Evolutionary conservation across 2,113 vertebrate genomes (phyloP), one percentile per base, ranked within the genome.

Genomic region (Tamias sibiricus): DNA sequence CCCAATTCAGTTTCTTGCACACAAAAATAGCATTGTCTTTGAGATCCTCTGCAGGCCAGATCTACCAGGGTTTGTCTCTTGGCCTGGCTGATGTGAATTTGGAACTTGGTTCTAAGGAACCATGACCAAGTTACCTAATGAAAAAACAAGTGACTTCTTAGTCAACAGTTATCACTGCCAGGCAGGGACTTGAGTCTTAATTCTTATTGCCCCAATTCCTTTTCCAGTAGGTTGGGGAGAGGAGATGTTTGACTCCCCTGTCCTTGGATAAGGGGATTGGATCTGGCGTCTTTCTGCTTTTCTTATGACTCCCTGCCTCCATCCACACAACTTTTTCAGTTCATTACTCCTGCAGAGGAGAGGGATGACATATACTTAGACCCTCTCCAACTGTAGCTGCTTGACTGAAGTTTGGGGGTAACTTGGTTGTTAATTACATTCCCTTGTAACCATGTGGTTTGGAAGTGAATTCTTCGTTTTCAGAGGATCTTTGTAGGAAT

Each of bases 401-500:
- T 4, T 80, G 57, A 86, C 57, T 74, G 7, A 69, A 59, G 76
- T 81, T 84, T 83, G 54, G 79, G 40, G 32, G 12, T 79, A 37
- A 72, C 87, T 91, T 11, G 12, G 16, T 95, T 91, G 77, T 94
- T 96, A 74, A 49, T 87, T 57, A 71, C 14, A 16, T 79, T 94
- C n/a, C 72, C 19, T 9, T 47, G 22, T 69, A 12, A 32, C 49
- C 52, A 54, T 32, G 69, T 79, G 57, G n/a, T 76, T 64, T 83
- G 90, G 42, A 91, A 74, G 32, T 40, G 28, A 96, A 40, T 93
- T 86, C 44, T 19, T 84, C 20, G 13, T 68, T 89, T 87, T 80
- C 49, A 82, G 84, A 90, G 57, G 40, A 20, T 87, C 28, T 95
- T 74, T 64, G 37, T 72, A 87, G 79, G 81, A 95, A 77, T 49